Evolutionary conservation across 2,113 vertebrate species (phyloP).

Genomic region (Scophthalmus maximus): DNA sequence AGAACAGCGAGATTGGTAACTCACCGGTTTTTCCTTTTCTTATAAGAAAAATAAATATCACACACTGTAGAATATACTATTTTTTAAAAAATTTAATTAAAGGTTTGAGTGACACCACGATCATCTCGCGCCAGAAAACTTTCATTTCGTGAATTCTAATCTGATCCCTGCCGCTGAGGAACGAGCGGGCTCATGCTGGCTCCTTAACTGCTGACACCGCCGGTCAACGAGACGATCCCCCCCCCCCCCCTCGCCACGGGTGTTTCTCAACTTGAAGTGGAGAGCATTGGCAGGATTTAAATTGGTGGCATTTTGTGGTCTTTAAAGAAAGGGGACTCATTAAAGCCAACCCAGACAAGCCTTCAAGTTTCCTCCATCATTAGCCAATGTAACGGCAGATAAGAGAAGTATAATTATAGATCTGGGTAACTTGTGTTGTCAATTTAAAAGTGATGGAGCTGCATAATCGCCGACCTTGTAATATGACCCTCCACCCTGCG

Average conservation of each 20-base stretch:
- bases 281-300: conserved; percentile 97
- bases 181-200: conserved; percentile 91
- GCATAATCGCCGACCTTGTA: conserved; percentile 88
- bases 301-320: conserved; percentile 97
- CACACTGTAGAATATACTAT: no score
- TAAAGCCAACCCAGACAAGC: conserved; percentile 89
- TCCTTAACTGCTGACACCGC: conserved; percentile 93
- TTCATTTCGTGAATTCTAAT: conserved; percentile 97
- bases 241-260: conserved; percentile 87
- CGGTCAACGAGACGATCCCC: conserved; percentile 87
- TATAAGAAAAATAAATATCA: no score
- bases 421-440: conserved; percentile 96
- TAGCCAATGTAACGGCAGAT: conserved; percentile 92
- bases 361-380: conserved; percentile 92
- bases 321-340: conserved; percentile 93
- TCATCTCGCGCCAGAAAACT: conserved; percentile 90
- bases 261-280: conserved; percentile 91
- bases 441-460: conserved; percentile 94
- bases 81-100: conserved; percentile 92
- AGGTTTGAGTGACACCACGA: conserved; percentile 89
- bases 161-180: conserved; percentile 88
- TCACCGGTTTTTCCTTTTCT: neutral
- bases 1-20: conserved; percentile 3
- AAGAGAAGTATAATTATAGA: conserved; percentile 98
- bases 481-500: conserved; percentile 84